Evolutionary conservation across 2,888 invertebrate species (phyloP).

Genomic region (Ophraella communa): DNA sequence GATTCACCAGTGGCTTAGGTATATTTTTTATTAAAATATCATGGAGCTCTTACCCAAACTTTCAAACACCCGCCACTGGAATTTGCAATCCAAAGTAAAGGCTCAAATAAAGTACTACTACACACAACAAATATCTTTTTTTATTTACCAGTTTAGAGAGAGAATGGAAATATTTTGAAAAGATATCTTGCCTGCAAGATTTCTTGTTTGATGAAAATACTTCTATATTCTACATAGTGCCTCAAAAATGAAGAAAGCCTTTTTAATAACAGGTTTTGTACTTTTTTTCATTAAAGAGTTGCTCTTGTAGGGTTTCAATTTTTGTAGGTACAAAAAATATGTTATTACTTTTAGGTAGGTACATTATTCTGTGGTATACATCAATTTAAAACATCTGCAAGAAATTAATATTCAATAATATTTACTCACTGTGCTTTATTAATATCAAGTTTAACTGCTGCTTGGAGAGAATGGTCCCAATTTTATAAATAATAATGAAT

Average conservation of each 20-base stretch:
- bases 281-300: too few species aligned
- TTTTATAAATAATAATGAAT: neutral
- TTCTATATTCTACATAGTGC: neutral
- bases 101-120: slow-evolving; percentile 3
- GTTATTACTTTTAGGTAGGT: neutral
- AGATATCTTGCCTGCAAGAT: slow-evolving; percentile 13
- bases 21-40: neutral
- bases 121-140: slow-evolving; percentile 15
- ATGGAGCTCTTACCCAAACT: too few species aligned
- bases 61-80: neutral
- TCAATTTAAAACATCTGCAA: too few species aligned
- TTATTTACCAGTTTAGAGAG: neutral
- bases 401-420: too few species aligned
- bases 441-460: neutral
- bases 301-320: too few species aligned
- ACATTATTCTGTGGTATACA: neutral
- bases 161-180: neutral
- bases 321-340: neutral
- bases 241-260: neutral
- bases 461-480: neutral
- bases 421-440: too few species aligned
- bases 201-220: neutral
- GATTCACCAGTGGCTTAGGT: slow-evolving; percentile 1
- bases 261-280: too few species aligned
- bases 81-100: slow-evolving; percentile 16